Base-by-base conservation (phyloP, 2,888 invertebrate species). In the Punctoribates punctum region DNA sequence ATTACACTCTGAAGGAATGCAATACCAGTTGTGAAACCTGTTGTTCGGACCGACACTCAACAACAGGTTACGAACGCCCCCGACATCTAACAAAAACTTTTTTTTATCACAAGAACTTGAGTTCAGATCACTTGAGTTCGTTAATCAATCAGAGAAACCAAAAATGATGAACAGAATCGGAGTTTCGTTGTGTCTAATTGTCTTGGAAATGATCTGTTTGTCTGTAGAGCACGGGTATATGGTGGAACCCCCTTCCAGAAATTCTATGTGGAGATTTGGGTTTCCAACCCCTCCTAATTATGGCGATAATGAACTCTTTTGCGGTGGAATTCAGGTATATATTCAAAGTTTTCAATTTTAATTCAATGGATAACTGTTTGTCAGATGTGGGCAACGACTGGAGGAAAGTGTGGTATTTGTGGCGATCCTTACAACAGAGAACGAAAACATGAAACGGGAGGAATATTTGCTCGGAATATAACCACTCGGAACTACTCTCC, bases 181-280 rank as follows among this genome's bases (percentile, higher is more conserved):
- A 46, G 6, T 72, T 3, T 46, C 15, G 4, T 25, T 72, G 3
- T 42, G 25, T 23, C 6, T 72, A 17, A 25, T 72, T 25, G 1
- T 46, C 1, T 48, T 17, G 25, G 11, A 72, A 8, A 17, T 2
- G 4, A 72, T 48, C 2, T 48, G 42, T 4, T 34, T 62, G 20
- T 57, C 74, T 11, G 8, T 3, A 2, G 57, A 38, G 60, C 82
- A 82, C 76, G 82, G 82, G 1, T 80, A 81, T 29, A 79, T 82
- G 76, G 73, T 81, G 4, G 81, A 82, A 76, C 82, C 82, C 2
- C 82, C 82, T 1, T 81, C 82, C 0, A 79, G 82, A 34, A 81
- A 82, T 48, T 79, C 81, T 23, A 81, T 82, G 80, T 82, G 82
- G 82, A 78, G 86, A 79, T 93, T 90, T 84, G 94, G 93, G 77